Percentiles rank a stretch among this genome's conserved stretches.
phyloP scores from a whole-genome alignment of 2,797 vertebrate genomes.

The Podarcis lilfordi region DNA sequence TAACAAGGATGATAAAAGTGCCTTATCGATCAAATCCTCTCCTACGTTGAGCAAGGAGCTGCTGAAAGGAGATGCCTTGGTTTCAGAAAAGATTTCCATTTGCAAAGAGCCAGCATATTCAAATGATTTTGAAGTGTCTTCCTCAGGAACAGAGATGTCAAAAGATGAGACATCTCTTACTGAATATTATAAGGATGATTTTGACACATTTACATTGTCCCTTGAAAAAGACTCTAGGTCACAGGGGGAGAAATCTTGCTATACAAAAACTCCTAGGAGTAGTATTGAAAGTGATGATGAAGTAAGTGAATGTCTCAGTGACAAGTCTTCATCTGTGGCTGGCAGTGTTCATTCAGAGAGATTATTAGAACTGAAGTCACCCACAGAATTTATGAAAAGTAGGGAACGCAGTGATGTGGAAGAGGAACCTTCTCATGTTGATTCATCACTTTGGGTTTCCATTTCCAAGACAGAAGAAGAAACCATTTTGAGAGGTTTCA shows the following conservation, averaged over 20 bases:
- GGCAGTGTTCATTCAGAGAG: slow-evolving; percentile 75
- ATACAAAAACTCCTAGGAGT: slow-evolving; percentile 52
- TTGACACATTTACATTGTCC: slow-evolving; percentile 79
- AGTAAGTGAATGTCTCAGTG: slow-evolving; percentile 85
- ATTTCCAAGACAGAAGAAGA: slow-evolving; percentile 65
- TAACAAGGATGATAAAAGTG: slow-evolving; percentile 39
- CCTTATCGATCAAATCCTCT: slow-evolving; percentile 51
- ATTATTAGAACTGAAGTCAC: slow-evolving; percentile 80
- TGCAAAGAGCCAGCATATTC: slow-evolving; percentile 63
- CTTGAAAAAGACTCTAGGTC: slow-evolving; percentile 61
- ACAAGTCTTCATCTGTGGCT: slow-evolving; percentile 74
- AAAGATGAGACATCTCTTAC: slow-evolving; percentile 54
- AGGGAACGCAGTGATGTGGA: slow-evolving; percentile 75
- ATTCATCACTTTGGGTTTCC: slow-evolving; percentile 62
- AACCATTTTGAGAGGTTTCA: slow-evolving; percentile 81
- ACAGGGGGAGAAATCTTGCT: slow-evolving; percentile 53
- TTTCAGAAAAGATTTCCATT: slow-evolving; percentile 61
- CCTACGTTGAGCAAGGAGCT: slow-evolving; percentile 50
- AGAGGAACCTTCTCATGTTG: slow-evolving; percentile 52
- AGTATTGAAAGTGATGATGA: slow-evolving; percentile 82
- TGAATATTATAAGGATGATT: slow-evolving; percentile 79
- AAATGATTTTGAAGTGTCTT: slow-evolving; percentile 78
- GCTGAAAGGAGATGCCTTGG: slow-evolving; percentile 56
- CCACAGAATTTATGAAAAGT: slow-evolving; percentile 73
- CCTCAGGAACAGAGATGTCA: slow-evolving; percentile 73